Conservation (phyloP, 2,797 vertebrate genomes). For the Syngnathus rostellatus region DNA sequence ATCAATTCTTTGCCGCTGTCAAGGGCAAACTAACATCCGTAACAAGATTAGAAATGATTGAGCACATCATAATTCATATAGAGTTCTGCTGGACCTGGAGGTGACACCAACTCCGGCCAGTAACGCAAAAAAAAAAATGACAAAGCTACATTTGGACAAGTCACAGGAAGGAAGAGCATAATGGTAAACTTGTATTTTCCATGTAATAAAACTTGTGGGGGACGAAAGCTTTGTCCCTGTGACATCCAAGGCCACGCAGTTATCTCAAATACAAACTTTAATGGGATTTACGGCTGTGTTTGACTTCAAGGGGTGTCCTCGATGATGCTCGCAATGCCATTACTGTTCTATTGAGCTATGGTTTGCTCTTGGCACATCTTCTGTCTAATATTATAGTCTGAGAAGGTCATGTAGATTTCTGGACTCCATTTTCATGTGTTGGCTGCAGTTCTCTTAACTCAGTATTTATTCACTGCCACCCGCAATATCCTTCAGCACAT, state of each 20-base stretch:
- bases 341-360: neutral
- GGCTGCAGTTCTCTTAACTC: neutral
- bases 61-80: constrained; percentile 66
- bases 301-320: constrained; percentile 41
- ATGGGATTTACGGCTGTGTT: constrained; percentile 48
- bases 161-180: neutral
- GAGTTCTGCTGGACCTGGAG: constrained; percentile 37
- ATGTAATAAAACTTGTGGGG: neutral
- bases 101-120: neutral
- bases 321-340: constrained; percentile 16
- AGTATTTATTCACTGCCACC: constrained; percentile 2
- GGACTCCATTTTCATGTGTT: neutral
- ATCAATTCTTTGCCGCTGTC: constrained; percentile 53
- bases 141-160: constrained; percentile 1
- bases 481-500: neutral
- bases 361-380: neutral
- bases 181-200: neutral
- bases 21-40: constrained; percentile 70
- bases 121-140: neutral
- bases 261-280: constrained; percentile 25
- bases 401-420: constrained; percentile 3
- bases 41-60: constrained; percentile 71
- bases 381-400: neutral
- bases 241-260: constrained; percentile 1
- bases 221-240: neutral